Conservation (phyloP, 1,140 invertebrate species). For the Drosophila gunungcola region DNA sequence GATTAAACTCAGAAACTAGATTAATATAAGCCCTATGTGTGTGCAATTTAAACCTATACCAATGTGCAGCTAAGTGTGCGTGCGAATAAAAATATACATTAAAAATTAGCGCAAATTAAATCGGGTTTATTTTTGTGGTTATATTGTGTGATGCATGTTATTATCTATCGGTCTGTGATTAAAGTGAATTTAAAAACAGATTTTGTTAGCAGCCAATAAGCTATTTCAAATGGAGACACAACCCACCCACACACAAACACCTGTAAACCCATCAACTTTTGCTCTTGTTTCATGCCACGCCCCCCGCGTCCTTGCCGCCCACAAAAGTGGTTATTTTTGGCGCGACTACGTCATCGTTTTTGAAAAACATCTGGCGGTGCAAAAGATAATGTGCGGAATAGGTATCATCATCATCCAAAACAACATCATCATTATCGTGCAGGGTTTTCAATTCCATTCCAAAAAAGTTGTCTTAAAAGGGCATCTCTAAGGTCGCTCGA, state of each 20-base stretch:
- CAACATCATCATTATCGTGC: constrained; percentile 21
- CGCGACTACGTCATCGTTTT: constrained; percentile 65
- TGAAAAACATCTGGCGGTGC: constrained; percentile 65
- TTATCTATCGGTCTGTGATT: not conserved
- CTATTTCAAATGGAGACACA: constrained; percentile 16
- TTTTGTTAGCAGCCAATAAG: constrained; percentile 11
- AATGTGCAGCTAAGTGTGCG: not conserved
- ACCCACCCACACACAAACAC: constrained; percentile 34
- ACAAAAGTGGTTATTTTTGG: constrained; percentile 51
- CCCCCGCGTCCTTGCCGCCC: constrained; percentile 22
- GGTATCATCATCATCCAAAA: constrained; percentile 5
- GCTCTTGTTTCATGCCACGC: constrained; percentile 24
- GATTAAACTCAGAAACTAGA: constrained; percentile 7
- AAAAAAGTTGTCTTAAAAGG: not conserved
- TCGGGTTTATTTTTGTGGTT: not conserved
- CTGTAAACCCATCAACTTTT: constrained; percentile 25
- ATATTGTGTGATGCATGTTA: not conserved
- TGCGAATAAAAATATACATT: constrained; percentile 29
- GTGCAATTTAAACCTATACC: constrained; percentile 5
- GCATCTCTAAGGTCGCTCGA: constrained; percentile 4
- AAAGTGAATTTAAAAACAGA: constrained; percentile 4
- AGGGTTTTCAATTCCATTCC: constrained; percentile 10
- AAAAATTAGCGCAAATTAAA: constrained; percentile 28
- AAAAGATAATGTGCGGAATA: constrained; percentile 24
- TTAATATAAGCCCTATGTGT: constrained; percentile 7